Conservation (phyloP, 2,888 invertebrate genomes). For the Artemia sinica region DNA sequence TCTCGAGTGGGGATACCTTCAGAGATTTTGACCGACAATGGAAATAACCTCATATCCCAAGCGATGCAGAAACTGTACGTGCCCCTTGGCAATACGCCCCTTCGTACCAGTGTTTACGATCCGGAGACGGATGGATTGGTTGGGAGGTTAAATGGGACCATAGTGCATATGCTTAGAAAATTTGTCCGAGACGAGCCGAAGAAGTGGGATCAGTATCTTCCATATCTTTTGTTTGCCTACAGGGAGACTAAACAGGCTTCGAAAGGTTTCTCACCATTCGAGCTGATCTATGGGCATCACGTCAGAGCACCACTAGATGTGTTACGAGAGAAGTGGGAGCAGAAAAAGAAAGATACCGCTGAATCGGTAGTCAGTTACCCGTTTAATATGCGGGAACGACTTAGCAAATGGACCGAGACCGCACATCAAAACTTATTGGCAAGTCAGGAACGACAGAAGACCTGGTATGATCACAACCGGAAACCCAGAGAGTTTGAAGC, state of each 20-base stretch:
- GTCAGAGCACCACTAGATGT: neutral
- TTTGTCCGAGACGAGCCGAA: neutral
- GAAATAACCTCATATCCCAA: conserved; percentile 3
- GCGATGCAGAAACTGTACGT: neutral
- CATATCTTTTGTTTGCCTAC: too few species aligned
- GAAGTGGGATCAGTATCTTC: too few species aligned
- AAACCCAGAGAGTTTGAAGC: neutral
- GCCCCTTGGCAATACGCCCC: neutral
- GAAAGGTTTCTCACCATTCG: too few species aligned
- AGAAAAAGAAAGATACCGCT: neutral
- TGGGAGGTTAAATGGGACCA: neutral
- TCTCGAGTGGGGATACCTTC: neutral
- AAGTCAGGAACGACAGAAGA: neutral
- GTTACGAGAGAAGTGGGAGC: neutral
- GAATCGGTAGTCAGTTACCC: neutral
- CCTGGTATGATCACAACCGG: neutral
- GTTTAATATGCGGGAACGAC: neutral
- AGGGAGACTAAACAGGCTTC: too few species aligned
- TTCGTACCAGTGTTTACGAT: neutral
- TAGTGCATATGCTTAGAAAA: neutral
- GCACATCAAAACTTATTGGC: too few species aligned
- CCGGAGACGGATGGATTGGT: neutral
- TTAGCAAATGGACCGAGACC: too few species aligned
- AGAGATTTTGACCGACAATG: neutral
- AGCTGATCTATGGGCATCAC: neutral